These are phyloP conservation scores for Amphipyra tragopoginis DNA, from an alignment of 2,888 invertebrate genomes.

Conservation along the genomic window DNA sequence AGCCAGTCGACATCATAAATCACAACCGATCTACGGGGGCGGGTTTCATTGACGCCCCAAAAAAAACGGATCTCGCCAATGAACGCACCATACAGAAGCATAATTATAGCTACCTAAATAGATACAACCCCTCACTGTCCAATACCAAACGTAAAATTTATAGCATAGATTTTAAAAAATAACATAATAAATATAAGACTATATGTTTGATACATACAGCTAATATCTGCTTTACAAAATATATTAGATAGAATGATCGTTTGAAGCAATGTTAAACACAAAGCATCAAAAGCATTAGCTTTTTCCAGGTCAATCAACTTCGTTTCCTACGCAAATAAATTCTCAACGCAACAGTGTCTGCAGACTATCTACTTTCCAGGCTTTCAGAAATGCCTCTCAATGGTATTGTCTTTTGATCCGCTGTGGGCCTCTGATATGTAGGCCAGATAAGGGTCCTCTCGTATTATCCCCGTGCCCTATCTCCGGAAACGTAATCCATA, in stretches of 20 bases:
- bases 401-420: slow-evolving; percentile 58
- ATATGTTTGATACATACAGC: too few species aligned
- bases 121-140: background rate
- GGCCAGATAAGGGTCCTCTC: slow-evolving; percentile 63
- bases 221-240: slow-evolving; percentile 16
- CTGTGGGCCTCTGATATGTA: slow-evolving; percentile 56
- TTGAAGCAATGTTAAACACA: slow-evolving; percentile 4
- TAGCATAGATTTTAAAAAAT: background rate
- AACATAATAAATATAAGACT: slow-evolving; percentile 25
- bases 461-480: slow-evolving; percentile 65
- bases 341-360: slow-evolving; percentile 27
- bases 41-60: slow-evolving; percentile 63
- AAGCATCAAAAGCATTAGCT: too few species aligned
- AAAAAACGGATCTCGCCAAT: slow-evolving; percentile 54
- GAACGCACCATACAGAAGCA: slow-evolving; percentile 20
- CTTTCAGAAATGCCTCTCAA: slow-evolving; percentile 57
- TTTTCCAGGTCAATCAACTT: slow-evolving; percentile 27
- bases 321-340: slow-evolving; percentile 37
- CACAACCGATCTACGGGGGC: slow-evolving; percentile 61
- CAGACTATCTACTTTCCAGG: slow-evolving; percentile 33
- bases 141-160: slow-evolving; percentile 4
- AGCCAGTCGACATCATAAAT: slow-evolving; percentile 66
- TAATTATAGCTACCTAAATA: slow-evolving; percentile 13
- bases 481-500: slow-evolving; percentile 55
- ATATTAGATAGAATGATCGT: slow-evolving; percentile 10